Evolutionary conservation across 2,113 vertebrate genomes (phyloP).

Genomic region (Ciconia boyciana): DNA sequence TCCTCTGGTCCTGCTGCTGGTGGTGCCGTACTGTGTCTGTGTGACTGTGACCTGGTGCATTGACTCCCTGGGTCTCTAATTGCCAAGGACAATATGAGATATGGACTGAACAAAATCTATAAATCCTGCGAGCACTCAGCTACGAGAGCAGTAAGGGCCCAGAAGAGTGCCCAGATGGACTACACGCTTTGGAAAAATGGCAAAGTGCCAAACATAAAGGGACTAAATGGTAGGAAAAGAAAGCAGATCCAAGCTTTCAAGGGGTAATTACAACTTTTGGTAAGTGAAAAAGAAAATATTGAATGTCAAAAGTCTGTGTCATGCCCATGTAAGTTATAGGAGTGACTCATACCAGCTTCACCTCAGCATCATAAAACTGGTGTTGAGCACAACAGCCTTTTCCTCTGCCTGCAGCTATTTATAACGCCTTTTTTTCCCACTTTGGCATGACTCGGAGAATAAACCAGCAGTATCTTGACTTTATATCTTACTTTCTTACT

Average conservation of each 20-base stretch:
- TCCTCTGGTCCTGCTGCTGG: too few relatives aligned
- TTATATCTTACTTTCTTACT: not conserved
- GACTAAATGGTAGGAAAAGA: not conserved
- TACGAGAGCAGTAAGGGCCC: not conserved
- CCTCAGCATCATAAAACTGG: not conserved
- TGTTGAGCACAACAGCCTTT: not conserved
- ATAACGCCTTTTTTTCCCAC: not conserved
- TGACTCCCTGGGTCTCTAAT: not conserved
- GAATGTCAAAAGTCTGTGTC: not conserved
- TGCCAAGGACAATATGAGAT: not conserved
- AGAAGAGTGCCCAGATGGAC: not conserved
- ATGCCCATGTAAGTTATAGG: not conserved
- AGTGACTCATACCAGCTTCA: not conserved
- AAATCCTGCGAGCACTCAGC: not conserved
- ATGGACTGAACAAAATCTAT: not conserved
- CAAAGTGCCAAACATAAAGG: not conserved
- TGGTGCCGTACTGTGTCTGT: not conserved
- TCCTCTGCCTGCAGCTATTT: not conserved
- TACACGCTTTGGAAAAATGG: fast-evolving
- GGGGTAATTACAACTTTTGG: not conserved
- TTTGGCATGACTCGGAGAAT: not conserved
- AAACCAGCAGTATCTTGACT: not conserved
- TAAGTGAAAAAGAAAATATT: not conserved
- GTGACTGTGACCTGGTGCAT: not conserved
- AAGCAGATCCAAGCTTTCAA: not conserved